These are phyloP conservation scores for Philotrypesis tridentata DNA, from an alignment of 1,140 invertebrate genomes.

Conservation along the genomic window DNA sequence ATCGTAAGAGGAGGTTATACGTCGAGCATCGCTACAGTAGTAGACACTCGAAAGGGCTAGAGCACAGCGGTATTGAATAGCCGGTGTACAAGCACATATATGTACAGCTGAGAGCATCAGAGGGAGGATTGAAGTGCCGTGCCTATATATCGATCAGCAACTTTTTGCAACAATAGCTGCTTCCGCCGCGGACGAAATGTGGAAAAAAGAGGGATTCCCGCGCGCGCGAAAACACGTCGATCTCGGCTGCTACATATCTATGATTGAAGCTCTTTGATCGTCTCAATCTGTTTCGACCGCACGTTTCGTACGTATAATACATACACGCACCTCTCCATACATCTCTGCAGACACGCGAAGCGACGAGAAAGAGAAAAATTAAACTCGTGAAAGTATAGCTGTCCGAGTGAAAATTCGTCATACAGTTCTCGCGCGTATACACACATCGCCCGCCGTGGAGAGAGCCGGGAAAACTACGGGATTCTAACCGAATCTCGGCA, in stretches of 20 bases:
- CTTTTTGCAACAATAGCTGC: background rate
- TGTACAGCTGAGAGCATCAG: too few relatives aligned
- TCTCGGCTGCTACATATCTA: background rate
- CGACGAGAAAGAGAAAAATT: background rate
- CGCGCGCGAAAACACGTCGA: background rate
- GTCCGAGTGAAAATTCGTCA: background rate
- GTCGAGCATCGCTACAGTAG: background rate
- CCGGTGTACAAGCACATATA: too few relatives aligned
- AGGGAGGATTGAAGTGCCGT: too few relatives aligned
- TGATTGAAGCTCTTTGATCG: slow-evolving; percentile 36
- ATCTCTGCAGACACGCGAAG: too few relatives aligned
- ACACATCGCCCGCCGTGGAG: too few relatives aligned
- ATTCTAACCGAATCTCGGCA: background rate
- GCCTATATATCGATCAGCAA: background rate
- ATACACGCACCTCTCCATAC: background rate
- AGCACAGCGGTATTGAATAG: background rate
- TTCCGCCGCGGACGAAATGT: background rate
- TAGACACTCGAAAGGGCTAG: background rate
- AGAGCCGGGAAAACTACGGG: background rate
- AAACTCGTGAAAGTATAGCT: background rate
- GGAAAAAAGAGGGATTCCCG: background rate
- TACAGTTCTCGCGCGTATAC: too few relatives aligned
- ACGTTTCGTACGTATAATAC: background rate
- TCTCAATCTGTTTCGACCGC: too few relatives aligned
- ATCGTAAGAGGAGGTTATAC: background rate